phyloP scores from a whole-genome alignment of 2,113 vertebrate species.

The Dolichotis patagonum region DNA sequence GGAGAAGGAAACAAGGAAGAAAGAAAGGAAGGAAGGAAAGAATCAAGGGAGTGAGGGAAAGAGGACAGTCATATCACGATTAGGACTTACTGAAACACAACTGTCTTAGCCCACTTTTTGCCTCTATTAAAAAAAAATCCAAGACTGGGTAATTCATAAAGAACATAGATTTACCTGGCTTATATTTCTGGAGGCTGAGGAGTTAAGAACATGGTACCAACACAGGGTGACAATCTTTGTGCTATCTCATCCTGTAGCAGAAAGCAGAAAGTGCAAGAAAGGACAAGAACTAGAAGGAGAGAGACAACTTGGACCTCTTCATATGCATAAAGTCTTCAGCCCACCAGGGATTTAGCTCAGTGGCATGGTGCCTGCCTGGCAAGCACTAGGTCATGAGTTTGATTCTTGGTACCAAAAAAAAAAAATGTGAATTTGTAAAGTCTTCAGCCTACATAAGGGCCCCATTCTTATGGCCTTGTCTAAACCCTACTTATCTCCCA shows the following conservation, averaged over 20 bases:
- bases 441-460: not conserved
- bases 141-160: not conserved
- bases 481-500: not conserved
- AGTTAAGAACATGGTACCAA: not conserved
- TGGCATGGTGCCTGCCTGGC: too few species aligned
- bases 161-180: not conserved
- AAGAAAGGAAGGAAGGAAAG: not conserved
- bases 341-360: not conserved
- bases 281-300: too few species aligned
- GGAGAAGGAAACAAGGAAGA: not conserved
- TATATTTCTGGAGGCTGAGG: not conserved
- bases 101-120: not conserved
- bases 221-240: too few species aligned
- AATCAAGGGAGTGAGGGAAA: too few species aligned
- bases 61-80: not conserved
- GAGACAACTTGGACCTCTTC: not conserved
- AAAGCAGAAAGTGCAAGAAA: not conserved
- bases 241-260: too few species aligned
- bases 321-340: not conserved
- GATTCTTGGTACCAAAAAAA: too few species aligned
- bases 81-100: not conserved
- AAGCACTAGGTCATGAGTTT: too few species aligned
- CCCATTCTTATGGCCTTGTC: not conserved
- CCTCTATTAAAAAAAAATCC: not conserved
- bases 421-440: too few species aligned